phyloP scores from a whole-genome alignment of 2,113 vertebrate genomes.

The Canis aureus region DNA sequence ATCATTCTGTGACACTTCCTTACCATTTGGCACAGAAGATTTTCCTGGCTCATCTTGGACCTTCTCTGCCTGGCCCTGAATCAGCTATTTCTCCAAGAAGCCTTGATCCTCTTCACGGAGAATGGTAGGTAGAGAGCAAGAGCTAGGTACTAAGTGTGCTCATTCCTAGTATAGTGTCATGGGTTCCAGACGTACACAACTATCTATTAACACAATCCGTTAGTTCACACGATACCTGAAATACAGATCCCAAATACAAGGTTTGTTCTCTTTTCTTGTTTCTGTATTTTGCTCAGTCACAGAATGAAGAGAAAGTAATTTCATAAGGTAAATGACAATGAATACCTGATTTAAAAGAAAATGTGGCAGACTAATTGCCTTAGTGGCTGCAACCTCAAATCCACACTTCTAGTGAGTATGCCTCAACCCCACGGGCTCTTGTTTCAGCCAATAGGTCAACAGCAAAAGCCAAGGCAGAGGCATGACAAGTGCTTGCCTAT shows the following conservation, averaged over 20 bases:
- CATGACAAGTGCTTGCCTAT: neutral
- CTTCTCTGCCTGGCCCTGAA: neutral
- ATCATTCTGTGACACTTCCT: neutral
- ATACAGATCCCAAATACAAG: neutral
- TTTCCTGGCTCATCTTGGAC: neutral
- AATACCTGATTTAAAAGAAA: neutral
- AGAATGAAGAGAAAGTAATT: neutral
- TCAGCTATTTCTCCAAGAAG: neutral
- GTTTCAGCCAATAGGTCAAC: neutral
- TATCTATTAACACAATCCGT: neutral
- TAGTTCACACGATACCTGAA: neutral
- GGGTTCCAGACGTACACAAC: neutral
- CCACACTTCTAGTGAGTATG: neutral
- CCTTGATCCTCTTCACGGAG: neutral
- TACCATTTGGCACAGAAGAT: neutral
- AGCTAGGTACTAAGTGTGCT: neutral
- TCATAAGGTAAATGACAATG: neutral
- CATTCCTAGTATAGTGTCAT: neutral
- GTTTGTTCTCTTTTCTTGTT: neutral
- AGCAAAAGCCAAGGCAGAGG: neutral
- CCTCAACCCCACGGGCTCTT: accelerated
- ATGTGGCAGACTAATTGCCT: neutral
- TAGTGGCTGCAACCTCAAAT: neutral
- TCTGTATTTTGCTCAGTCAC: neutral
- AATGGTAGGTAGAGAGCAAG: neutral